Evolutionary conservation across 2,888 invertebrate species (phyloP), one percentile per base, ranked within the genome.

Genomic region (Didymodactylos carnosus): DNA sequence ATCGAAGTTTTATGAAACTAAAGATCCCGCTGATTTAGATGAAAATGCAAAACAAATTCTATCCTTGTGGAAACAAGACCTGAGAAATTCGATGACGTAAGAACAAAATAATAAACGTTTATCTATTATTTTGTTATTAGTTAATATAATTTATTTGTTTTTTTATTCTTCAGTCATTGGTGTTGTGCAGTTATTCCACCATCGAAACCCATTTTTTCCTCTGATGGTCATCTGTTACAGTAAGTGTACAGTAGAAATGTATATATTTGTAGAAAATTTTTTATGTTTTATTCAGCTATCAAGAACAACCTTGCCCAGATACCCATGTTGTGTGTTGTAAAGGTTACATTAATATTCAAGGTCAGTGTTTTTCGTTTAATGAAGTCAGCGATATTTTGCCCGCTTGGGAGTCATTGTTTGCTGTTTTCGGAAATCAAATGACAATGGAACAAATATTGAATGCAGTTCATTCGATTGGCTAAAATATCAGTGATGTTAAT

Each of bases 291-390:
- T 71, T 69, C 13, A 29, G 71, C 35, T 74, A 74, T 46, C 43
- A 74, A 39, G 53, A 39, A 46, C 16, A 29, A 46, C 71, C 74
- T 16, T 74, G 74, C 41, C 74, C 74, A 16, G 41, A 71, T 39
- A 53, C 71, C 25, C 53, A 74, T 71, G 71, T 71, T 39, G 70
- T 70, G 13, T 74, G 74, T 27, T 74, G 74, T 35, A 74, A 72
- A 41, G 71, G 71, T 0, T 74, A 53, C 40, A 71, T 74, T 25
- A 74, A 70, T 39, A 62, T 74, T 13, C 43, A 53, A 43, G 74
- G 74, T n/a, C 69, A 74, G 25, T 74, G 74, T 41, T 46, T 74
- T 35, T 62, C 62, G 6, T 62, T 62, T 14, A n/a, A 35, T 35
- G 62, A 62, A 35, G 35, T 62, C 2, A 62, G 35, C 29, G 62